Base-by-base conservation (phyloP, 92 coral and sea anemone species). In the Pocillopora grandis region DNA sequence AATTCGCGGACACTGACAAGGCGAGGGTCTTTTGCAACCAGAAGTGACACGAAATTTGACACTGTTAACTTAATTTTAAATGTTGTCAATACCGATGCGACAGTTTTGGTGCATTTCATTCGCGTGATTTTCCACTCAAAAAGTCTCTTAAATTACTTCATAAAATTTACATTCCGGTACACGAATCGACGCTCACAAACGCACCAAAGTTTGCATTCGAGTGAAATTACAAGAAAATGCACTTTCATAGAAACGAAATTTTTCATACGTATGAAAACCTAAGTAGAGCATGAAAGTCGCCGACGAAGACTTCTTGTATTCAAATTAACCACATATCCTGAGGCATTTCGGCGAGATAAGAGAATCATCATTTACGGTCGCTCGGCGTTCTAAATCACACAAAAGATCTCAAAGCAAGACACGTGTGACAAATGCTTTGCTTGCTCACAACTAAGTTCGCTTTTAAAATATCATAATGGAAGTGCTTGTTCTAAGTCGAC, bases 311-410 rank as follows among this genome's bases (percentile, higher is more conserved):
- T 85, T 75, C 84, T 80, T 72, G 84, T 90, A 89, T 92, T 89
- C 92, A 86, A 91, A 75, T 91, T 92, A 91, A 86, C 86, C 89
- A 78, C 81, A 92, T 94, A 92, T 87, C 98, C 98, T 68, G 98
- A 90, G 98, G 98, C 98, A 86, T 64, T 65, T 76, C 88, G 88
- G 88, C 81, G 58, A 84, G 88, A 84, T 84, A 84, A 84, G 88
- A 84, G 86, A 65, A 83, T 83, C 86, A 83, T 83, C 86, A 74
- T 83, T 83, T 83, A 83, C 66, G 86, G 86, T 83, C 94, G 89
- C 90, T 77, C 84, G 80, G 87, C 76, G 79, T 89, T 68, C 76
- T 74, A 49, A 74, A 89, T 89, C 87, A 81, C 85, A 89, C 92
- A 89, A 85, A 85, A 71, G 91, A 80, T 80, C 88, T 89, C 86